Evolutionary conservation across 2,797 vertebrate species (phyloP).

Genomic region (Enteromius unitaeniatus): DNA sequence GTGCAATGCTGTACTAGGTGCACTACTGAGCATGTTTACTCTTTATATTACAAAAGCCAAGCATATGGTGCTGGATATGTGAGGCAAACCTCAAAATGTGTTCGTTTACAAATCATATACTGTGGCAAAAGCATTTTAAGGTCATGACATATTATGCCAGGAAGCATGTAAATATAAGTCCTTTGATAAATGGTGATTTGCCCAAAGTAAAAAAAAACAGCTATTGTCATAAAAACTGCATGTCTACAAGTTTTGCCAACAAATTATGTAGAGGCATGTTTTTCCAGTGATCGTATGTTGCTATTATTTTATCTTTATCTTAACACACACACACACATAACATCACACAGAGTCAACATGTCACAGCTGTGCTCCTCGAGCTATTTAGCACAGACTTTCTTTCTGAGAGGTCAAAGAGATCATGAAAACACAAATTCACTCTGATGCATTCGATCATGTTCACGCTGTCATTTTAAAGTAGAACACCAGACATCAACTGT

Average conservation of each 20-base stretch:
- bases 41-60: not conserved
- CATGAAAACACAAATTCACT: slow-evolving; percentile 14
- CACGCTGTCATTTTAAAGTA: slow-evolving; percentile 31
- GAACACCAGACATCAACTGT: slow-evolving; percentile 16
- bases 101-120: not conserved
- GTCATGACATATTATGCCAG: not conserved
- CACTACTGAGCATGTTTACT: not conserved
- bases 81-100: not conserved
- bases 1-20: not conserved
- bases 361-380: slow-evolving; percentile 24
- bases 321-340: not conserved
- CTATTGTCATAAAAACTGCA: too few species aligned
- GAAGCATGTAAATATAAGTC: not conserved
- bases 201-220: too few species aligned
- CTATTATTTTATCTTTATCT: not conserved
- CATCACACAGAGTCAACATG: not conserved
- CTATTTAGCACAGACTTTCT: slow-evolving; percentile 1
- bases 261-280: not conserved
- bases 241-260: not conserved
- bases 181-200: too few species aligned
- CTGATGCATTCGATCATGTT: slow-evolving; percentile 23
- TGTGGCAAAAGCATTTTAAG: not conserved
- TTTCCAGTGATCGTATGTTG: not conserved
- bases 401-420: slow-evolving; percentile 7
- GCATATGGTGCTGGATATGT: not conserved